Conservation (phyloP, 2,113 vertebrate genomes). For the Mus pahari region DNA sequence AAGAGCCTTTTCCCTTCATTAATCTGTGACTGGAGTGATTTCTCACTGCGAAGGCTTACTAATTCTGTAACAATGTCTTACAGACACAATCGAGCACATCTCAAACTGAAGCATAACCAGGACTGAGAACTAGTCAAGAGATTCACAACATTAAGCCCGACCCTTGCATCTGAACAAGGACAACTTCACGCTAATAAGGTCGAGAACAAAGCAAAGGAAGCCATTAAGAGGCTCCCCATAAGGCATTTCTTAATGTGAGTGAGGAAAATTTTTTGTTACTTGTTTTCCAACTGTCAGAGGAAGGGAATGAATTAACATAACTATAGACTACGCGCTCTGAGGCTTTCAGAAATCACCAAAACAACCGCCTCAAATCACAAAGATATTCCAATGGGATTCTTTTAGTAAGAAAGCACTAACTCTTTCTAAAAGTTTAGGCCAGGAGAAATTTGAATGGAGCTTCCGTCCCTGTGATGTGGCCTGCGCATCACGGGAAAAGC, state of each 20-base stretch:
- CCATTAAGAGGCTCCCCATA: not conserved
- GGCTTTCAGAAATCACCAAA: not conserved
- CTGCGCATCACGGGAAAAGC: not conserved
- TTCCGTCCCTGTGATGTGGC: not conserved
- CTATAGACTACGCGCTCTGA: not conserved
- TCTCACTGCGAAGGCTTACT: not conserved
- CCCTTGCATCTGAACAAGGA: not conserved
- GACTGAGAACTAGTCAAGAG: not conserved
- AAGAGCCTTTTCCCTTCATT: not conserved
- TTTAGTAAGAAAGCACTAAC: not conserved
- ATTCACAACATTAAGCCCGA: not conserved
- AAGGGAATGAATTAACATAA: not conserved
- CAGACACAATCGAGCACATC: not conserved
- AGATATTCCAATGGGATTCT: not conserved
- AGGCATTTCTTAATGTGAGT: not conserved
- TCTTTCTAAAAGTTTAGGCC: not conserved
- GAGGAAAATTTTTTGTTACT: not conserved
- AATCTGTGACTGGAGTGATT: not conserved
- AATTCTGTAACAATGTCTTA: not conserved
- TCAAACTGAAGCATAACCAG: not conserved
- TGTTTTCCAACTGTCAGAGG: not conserved
- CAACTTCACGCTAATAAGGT: not conserved
- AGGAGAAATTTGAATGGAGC: not conserved
- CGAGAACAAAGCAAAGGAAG: not conserved
- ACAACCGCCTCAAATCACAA: not conserved